These are phyloP conservation scores for Heliconius himera DNA, from an alignment of 1,140 invertebrate genomes.

Conservation along the genomic window DNA sequence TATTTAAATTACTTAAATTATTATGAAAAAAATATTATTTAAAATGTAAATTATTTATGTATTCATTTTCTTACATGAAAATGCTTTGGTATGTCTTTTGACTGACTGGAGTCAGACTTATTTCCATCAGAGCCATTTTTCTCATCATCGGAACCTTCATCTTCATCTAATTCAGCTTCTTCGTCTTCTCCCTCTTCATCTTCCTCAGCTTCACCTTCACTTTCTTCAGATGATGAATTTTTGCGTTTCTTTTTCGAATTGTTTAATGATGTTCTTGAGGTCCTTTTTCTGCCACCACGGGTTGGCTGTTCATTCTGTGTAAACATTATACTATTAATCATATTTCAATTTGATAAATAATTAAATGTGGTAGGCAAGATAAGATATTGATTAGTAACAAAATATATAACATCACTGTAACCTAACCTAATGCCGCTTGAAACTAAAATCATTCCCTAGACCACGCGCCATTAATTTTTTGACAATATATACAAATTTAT, in stretches of 20 bases:
- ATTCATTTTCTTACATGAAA: slow-evolving; percentile 71
- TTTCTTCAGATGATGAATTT: slow-evolving; percentile 70
- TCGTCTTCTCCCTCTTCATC: slow-evolving; percentile 76
- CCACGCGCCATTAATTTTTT: slow-evolving; percentile 46
- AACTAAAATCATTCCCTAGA: slow-evolving; percentile 28
- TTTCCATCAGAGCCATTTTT: slow-evolving; percentile 81
- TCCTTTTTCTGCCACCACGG: slow-evolving; percentile 63
- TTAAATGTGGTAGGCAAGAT: background rate
- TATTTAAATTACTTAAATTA: slow-evolving; percentile 11
- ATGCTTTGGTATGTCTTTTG: slow-evolving; percentile 81
- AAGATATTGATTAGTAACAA: background rate
- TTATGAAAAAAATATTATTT: background rate
- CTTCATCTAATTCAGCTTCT: slow-evolving; percentile 73
- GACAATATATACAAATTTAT: slow-evolving; percentile 16
- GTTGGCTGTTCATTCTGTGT: slow-evolving; percentile 60
- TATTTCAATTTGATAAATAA: background rate
- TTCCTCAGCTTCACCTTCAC: slow-evolving; percentile 71
- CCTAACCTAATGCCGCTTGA: slow-evolving; percentile 32
- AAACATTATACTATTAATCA: background rate
- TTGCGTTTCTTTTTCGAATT: slow-evolving; percentile 75
- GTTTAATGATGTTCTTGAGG: slow-evolving; percentile 57
- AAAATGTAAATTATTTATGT: background rate
- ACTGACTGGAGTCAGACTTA: slow-evolving; percentile 80
- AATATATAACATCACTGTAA: slow-evolving; percentile 2
- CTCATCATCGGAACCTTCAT: slow-evolving; percentile 80